Percentiles rank a stretch among this genome's conserved stretches.
Conservation (phyloP, 2,113 vertebrate species). For the Alouatta palliata region DNA sequence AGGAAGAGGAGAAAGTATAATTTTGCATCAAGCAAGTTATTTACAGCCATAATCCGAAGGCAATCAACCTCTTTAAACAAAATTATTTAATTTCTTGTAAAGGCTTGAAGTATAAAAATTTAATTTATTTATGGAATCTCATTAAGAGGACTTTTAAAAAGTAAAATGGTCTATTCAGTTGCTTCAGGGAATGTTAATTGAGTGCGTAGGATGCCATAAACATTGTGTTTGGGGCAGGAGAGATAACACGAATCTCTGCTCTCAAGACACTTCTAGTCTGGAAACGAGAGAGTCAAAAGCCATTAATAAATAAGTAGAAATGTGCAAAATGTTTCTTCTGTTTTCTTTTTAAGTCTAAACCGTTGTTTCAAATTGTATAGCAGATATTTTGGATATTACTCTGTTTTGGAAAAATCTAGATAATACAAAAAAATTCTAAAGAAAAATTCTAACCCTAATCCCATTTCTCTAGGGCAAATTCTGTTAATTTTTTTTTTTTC, state of each 20-base stretch:
- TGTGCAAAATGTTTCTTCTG: not conserved
- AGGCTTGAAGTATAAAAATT: conserved; percentile 32
- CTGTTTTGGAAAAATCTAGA: conserved; percentile 7
- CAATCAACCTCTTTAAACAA: conserved; percentile 35
- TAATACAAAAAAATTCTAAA: conserved; percentile 5
- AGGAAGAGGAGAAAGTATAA: conserved; percentile 1
- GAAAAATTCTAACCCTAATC: not conserved
- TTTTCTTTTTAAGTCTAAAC: not conserved
- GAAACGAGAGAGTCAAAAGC: not conserved
- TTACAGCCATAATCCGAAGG: not conserved
- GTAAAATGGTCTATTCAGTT: not conserved
- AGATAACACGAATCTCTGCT: not conserved
- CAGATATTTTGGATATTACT: not conserved
- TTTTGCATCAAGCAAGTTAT: conserved; percentile 25
- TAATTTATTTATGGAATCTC: conserved; percentile 34
- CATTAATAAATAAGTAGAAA: not conserved
- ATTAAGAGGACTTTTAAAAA: conserved; percentile 32
- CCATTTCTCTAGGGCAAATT: not conserved
- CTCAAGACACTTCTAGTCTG: not conserved
- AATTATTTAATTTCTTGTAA: conserved; percentile 49
- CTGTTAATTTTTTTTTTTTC: not conserved
- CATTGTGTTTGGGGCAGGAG: not conserved
- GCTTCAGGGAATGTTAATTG: not conserved
- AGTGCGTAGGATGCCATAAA: not conserved
- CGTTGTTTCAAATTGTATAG: not conserved